phyloP scores from a whole-genome alignment of 2,888 invertebrate species.

The Labia minor region DNA sequence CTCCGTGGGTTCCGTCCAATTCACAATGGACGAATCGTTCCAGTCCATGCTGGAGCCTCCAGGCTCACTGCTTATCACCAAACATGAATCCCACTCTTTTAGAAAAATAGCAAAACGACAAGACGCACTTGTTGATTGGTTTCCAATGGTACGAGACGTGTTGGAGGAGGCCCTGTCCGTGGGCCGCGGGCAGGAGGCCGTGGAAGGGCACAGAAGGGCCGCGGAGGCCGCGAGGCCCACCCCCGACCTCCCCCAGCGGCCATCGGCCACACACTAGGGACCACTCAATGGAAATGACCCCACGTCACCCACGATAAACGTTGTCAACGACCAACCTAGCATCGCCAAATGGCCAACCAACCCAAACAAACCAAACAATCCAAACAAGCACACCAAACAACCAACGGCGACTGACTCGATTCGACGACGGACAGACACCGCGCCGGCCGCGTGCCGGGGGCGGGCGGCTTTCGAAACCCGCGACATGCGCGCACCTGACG shows the following conservation, averaged over 20 bases:
- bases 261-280: neutral
- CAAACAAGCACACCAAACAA: too few species aligned
- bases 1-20: neutral
- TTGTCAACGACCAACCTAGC: too few species aligned
- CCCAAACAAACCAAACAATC: too few species aligned
- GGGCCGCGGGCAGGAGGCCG: neutral
- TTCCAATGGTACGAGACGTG: neutral
- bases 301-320: neutral
- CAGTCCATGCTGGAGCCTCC: slow-evolving; percentile 7
- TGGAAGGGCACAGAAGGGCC: neutral
- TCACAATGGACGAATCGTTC: neutral
- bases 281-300: neutral
- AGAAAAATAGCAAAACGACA: neutral
- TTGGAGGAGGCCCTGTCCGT: neutral
- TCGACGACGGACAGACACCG: too few species aligned
- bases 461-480: too few species aligned
- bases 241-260: neutral
- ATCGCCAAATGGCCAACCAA: too few species aligned
- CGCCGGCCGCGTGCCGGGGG: too few species aligned
- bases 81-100: neutral
- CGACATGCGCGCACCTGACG: too few species aligned
- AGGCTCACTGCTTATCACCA: neutral
- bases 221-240: neutral
- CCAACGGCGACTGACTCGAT: too few species aligned
- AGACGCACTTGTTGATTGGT: too few species aligned